phyloP scores from a whole-genome alignment of 2,888 invertebrate species.

The Drosophila mulleri region DNA sequence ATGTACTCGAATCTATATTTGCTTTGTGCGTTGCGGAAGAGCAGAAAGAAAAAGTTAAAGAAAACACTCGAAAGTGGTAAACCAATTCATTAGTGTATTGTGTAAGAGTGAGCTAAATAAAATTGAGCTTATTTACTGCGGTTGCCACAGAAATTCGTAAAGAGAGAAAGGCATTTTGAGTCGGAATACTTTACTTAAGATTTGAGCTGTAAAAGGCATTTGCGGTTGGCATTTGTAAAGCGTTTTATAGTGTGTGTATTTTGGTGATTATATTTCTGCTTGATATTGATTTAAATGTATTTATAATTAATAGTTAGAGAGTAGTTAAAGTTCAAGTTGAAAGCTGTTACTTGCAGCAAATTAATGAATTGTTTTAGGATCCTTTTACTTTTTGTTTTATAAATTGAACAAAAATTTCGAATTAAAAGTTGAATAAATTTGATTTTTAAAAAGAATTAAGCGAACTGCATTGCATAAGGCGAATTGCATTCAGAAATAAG shows the following conservation, averaged over 20 bases:
- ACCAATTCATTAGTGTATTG: slow-evolving; percentile 51
- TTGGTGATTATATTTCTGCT: background rate
- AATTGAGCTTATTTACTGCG: slow-evolving; percentile 52
- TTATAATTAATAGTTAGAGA: background rate
- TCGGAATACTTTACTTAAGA: background rate
- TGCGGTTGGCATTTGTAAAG: slow-evolving; percentile 1
- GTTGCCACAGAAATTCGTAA: slow-evolving; percentile 16
- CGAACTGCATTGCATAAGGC: background rate
- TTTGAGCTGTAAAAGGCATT: slow-evolving; percentile 1
- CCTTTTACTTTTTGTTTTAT: no score
- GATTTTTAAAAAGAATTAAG: no score
- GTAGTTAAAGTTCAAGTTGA: background rate
- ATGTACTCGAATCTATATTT: slow-evolving; percentile 2
- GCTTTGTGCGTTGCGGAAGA: background rate
- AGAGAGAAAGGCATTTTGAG: background rate
- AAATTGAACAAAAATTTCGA: no score
- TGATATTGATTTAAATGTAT: background rate
- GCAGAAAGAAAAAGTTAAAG: background rate
- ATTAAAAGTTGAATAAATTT: no score
- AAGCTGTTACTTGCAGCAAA: background rate
- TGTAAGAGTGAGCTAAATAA: slow-evolving; percentile 30
- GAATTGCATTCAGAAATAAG: background rate
- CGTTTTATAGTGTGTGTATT: slow-evolving; percentile 1
- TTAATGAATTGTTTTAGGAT: background rate
- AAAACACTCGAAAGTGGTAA: slow-evolving; percentile 41